These are phyloP conservation scores for Nematostella vectensis DNA, from an alignment of 92 coral and sea anemone genomes.

Conservation along the genomic window DNA sequence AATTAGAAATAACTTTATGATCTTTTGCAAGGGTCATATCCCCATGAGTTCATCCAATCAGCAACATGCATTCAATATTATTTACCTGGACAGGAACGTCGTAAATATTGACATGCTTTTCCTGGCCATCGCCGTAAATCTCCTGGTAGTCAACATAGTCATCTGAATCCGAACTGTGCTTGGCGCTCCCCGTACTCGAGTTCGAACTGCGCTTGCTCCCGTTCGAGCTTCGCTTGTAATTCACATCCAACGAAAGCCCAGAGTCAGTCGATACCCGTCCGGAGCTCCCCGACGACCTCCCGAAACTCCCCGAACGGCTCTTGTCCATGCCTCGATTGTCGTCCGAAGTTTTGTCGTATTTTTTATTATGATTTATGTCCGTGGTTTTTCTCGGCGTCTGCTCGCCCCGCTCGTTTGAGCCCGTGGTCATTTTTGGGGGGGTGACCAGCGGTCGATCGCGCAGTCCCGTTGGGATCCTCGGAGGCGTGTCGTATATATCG, in stretches of 20 bases:
- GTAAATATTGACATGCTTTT: constrained; percentile 50
- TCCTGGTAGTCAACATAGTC: constrained; percentile 98
- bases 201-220: constrained; percentile 45
- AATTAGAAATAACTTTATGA: too few species aligned
- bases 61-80: too few species aligned
- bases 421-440: not conserved
- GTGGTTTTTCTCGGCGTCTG: not conserved
- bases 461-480: constrained; percentile 14
- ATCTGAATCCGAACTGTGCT: constrained; percentile 71
- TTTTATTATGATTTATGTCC: constrained; percentile 33
- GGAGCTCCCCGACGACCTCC: not conserved
- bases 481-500: constrained; percentile 58
- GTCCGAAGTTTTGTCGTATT: constrained; percentile 9
- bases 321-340: constrained; percentile 1
- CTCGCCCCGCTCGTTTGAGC: not conserved
- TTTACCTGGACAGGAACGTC: constrained; percentile 81
- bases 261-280: too few species aligned
- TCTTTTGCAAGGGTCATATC: too few species aligned
- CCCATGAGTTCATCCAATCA: too few species aligned
- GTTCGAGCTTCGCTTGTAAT: constrained; percentile 12
- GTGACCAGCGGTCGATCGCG: constrained; percentile 2
- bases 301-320: constrained; percentile 1
- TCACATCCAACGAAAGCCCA: not conserved
- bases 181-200: constrained; percentile 48
- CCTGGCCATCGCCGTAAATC: constrained; percentile 77